Evolutionary conservation across 1,140 invertebrate genomes (phyloP).

Genomic region (Alviniconcha marisindica): DNA sequence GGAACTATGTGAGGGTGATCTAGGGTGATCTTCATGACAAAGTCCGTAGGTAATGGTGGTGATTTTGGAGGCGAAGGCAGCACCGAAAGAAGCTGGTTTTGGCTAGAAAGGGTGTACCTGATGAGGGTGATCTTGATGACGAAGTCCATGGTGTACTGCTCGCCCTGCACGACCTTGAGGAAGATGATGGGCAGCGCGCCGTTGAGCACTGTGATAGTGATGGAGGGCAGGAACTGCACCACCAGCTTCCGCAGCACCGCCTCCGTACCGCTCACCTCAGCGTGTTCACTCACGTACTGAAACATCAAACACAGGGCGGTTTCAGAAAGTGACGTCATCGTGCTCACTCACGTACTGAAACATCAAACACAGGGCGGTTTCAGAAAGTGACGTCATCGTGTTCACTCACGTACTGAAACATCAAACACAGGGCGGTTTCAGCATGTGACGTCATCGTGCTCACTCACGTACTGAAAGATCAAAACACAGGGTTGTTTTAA

Average conservation of each 20-base stretch:
- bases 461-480: slow-evolving; percentile 38
- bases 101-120: too few relatives aligned
- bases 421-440: too few relatives aligned
- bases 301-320: too few relatives aligned
- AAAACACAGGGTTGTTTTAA: too few relatives aligned
- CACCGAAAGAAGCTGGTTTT: too few relatives aligned
- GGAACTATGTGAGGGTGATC: too few relatives aligned
- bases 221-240: slow-evolving; percentile 85
- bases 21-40: too few relatives aligned
- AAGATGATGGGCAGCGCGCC: slow-evolving; percentile 73
- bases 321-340: too few relatives aligned
- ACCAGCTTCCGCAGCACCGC: slow-evolving; percentile 70
- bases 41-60: too few relatives aligned
- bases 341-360: slow-evolving; percentile 37
- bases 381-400: slow-evolving; percentile 33
- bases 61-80: too few relatives aligned
- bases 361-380: too few relatives aligned
- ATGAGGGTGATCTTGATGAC: slow-evolving; percentile 42
- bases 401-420: slow-evolving; percentile 36
- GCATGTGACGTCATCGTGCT: slow-evolving; percentile 30
- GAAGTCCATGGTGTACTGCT: slow-evolving; percentile 34
- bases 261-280: slow-evolving; percentile 18
- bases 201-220: slow-evolving; percentile 87
- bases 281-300: slow-evolving; percentile 37
- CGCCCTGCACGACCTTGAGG: neutral